Base-by-base conservation (phyloP, 2,113 vertebrate genomes). In the Accipiter cooperii region DNA sequence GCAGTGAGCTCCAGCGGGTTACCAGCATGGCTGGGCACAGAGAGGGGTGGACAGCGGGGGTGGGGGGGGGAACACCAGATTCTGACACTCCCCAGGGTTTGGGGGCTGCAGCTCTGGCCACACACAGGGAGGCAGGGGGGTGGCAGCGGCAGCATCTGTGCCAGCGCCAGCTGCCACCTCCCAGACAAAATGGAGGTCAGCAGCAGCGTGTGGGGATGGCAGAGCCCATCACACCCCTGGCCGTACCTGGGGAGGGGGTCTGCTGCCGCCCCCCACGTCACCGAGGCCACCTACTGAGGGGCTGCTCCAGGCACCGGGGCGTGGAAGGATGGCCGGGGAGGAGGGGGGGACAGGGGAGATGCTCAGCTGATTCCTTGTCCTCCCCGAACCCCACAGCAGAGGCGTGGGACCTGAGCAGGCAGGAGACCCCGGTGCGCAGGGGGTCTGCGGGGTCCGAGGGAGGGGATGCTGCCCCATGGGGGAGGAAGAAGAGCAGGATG, bases 161-260 rank as follows among this genome's bases (percentile, higher is more conserved):
- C 84, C 91, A 86, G 58, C 4, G 1, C 25, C 68, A 52, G 89
- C 80, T 86, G 80, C 75, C 82, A 83, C 68, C 90, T 93, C 82
- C 75, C 79, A 52, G 54, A 93, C 95, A 96, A 96, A 86, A 97
- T 93, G 96, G 95, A 95, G 71, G 83, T 42, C 90, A 79, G 66
- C 11, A 4, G 40, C 79, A 76, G 79, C 1, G 1, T 0, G 75
- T 4, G 11, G 89, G 60, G 47, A 77, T n/a, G 47, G 68, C 71
- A 80, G 65, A 79, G 89, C 63, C 57, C 84, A 90, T 76, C 91
- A 88, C 83, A 60, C 38, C 89, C 88, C 71, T 28, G 42, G 15
- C 36, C 2, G 0, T 26, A 34, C 31, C 55, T 38, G 0, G 2
- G 18, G 5, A 33, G 54, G 13, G 9, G n/a, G 8, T 42, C 42